phyloP scores from a whole-genome alignment of 2,113 vertebrate species.

The Eurystomus gularis region DNA sequence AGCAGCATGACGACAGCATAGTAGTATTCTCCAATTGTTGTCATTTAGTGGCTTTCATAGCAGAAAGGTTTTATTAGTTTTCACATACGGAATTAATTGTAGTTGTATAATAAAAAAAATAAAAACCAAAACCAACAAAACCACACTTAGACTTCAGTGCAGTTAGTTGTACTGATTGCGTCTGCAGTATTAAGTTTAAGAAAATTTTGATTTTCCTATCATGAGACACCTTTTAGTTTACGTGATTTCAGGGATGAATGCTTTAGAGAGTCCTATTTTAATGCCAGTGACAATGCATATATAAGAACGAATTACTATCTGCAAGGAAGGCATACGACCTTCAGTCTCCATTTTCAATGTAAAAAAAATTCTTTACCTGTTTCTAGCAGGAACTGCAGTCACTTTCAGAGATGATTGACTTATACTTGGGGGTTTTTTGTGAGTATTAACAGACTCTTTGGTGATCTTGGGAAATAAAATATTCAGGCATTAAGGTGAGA shows the following conservation, averaged over 20 bases:
- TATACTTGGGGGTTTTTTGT: not conserved
- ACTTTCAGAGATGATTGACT: not conserved
- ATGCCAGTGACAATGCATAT: not conserved
- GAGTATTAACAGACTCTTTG: not conserved
- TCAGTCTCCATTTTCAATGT: not conserved
- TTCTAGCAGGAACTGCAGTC: not conserved
- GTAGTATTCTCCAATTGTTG: not conserved
- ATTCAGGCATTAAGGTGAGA: not conserved
- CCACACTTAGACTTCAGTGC: not conserved
- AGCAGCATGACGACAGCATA: not conserved
- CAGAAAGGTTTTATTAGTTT: not conserved
- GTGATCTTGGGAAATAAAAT: not conserved
- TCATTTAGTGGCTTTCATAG: not conserved
- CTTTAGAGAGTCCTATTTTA: not conserved
- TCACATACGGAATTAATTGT: not conserved
- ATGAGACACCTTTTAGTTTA: not conserved
- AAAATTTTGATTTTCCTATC: not conserved
- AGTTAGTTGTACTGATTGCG: accelerated
- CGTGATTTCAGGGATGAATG: not conserved
- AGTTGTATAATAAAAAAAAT: not conserved
- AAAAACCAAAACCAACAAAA: not conserved
- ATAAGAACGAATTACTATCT: not conserved
- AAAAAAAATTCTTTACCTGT: not conserved
- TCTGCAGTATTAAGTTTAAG: not conserved
- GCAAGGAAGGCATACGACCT: not conserved